Evolutionary conservation across 1,140 invertebrate species (phyloP).

Genomic region (Papilio machaon): DNA sequence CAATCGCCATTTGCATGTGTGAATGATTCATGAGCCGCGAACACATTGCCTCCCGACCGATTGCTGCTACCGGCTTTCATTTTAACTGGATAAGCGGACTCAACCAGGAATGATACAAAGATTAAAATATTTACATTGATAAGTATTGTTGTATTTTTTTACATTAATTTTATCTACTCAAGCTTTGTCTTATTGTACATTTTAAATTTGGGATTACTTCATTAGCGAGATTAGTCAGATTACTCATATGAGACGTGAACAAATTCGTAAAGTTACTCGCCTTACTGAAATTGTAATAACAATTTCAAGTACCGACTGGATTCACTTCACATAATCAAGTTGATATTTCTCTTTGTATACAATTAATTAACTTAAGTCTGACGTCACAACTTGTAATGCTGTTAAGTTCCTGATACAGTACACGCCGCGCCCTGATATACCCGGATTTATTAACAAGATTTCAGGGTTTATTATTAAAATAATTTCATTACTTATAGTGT

Average conservation of each 20-base stretch:
- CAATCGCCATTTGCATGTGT: not conserved
- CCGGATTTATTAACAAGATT: not conserved
- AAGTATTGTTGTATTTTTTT: no score
- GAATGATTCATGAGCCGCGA: not conserved
- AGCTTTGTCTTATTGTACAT: no score
- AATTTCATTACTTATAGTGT: not conserved
- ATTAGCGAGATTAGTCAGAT: no score
- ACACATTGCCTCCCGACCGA: not conserved
- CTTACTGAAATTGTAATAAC: not conserved
- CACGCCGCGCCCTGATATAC: not conserved
- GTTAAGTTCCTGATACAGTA: slow-evolving; percentile 13
- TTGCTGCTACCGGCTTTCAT: not conserved
- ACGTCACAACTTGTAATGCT: slow-evolving; percentile 8
- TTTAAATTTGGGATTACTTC: no score
- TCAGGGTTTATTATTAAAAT: not conserved
- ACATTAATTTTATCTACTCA: no score
- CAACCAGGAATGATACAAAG: not conserved
- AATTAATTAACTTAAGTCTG: slow-evolving; percentile 23
- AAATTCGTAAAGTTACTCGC: not conserved
- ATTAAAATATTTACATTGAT: not conserved
- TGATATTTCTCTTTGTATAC: slow-evolving; percentile 31
- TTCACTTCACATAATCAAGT: slow-evolving; percentile 33
- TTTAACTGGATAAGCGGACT: not conserved
- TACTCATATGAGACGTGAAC: not conserved
- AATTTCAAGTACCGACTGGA: not conserved